Evolutionary conservation across 2,113 vertebrate genomes (phyloP), one percentile per base, ranked within the genome.

Genomic region (Egretta garzetta): DNA sequence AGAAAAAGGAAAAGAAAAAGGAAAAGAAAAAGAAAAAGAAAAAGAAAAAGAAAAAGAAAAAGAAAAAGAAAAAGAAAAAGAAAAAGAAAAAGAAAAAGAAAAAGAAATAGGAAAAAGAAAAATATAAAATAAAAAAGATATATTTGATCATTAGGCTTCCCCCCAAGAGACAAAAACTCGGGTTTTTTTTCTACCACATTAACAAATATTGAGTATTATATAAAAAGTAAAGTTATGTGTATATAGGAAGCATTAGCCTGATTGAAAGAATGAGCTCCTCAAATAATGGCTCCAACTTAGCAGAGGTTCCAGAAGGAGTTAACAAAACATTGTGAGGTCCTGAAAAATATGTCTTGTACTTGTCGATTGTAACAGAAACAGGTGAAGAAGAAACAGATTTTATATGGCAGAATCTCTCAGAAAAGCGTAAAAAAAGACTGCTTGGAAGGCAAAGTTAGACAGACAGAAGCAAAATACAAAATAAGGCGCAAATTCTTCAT

Each of bases 1-100:
- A 14, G 20, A 9, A 41, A 15, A 9, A 9, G 9, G 3, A 4
- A 39, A 27, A 13, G 23, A 8, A 52, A 20, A 26, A 32, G 9
- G 7, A 28, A 39, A 39, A 14, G 18, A 4, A 3, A 39, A 27
- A 13, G 23, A 8, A 41, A 20, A 26, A 32, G 9, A 11, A 8
- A 9, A 28, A 22, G 7, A 8, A 6, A 12, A 17, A 18, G 11
- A 9, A 14, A 19, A 8, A 15, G 24, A 5, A 8, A 21, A 11
- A 21, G 3, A 21, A 5, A 13, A 11, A 16, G 13, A 20, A 10
- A 22, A 26, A 17, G 13, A 24, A 30, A 8, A 8, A 18, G 13
- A 28, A 14, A 26, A 35, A 3, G 12, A 2, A 20, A 6, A 4
- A 24, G 39, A 28, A 12, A 3, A 68, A 22, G 9, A 1, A 63